Conservation (phyloP, 2,797 vertebrate species). For the Spatula clypeata region DNA sequence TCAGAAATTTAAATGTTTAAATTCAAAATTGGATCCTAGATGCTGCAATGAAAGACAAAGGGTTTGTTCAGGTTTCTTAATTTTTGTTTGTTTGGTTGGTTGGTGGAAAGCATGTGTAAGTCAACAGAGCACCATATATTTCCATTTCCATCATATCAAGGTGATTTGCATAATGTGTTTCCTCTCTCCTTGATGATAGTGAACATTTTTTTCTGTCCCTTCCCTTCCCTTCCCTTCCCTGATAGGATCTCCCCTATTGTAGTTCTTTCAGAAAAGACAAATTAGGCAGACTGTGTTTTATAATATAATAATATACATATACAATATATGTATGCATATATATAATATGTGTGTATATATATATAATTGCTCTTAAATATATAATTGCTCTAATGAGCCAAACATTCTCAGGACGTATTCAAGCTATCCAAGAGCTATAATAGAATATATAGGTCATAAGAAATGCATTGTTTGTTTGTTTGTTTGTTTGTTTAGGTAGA, state of each 20-base stretch:
- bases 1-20: neutral
- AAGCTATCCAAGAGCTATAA: neutral
- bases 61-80: neutral
- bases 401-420: neutral
- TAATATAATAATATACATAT: too few relatives aligned
- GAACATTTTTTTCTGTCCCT: too few relatives aligned
- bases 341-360: too few relatives aligned
- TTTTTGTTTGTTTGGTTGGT: neutral
- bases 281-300: neutral
- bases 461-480: neutral
- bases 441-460: neutral
- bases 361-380: too few relatives aligned
- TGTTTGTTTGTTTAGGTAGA: neutral
- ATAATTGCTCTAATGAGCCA: neutral
- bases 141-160: neutral
- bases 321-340: too few relatives aligned
- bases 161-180: neutral
- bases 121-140: neutral
- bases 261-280: neutral
- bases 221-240: too few relatives aligned
- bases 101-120: neutral
- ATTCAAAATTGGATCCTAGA: neutral
- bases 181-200: neutral
- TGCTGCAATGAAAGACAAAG: neutral
- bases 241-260: neutral